Evolutionary conservation across 2,113 vertebrate genomes (phyloP).

Genomic region (Lutjanus erythropterus): DNA sequence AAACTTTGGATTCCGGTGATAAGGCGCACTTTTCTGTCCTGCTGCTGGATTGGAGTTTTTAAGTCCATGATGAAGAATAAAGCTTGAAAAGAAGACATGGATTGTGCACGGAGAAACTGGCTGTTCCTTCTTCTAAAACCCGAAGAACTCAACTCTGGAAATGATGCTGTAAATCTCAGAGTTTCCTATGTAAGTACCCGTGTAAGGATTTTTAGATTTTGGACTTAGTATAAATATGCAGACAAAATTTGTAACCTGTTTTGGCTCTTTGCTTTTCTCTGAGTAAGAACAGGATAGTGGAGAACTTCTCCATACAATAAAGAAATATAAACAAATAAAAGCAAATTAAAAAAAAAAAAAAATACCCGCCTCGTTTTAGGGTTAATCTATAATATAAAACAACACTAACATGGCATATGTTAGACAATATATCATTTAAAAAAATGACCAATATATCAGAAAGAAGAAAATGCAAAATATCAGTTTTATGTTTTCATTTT

Average conservation of each 20-base stretch:
- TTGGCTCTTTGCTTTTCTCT: background rate
- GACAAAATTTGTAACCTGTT: too few relatives aligned
- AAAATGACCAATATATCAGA: background rate
- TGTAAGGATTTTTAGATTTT: background rate
- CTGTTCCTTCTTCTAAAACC: slow-evolving; percentile 59
- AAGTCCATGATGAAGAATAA: slow-evolving; percentile 46
- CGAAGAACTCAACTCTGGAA: slow-evolving; percentile 70
- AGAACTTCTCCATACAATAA: background rate
- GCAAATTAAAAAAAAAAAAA: too few relatives aligned
- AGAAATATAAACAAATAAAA: background rate
- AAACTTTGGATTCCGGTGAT: slow-evolving; percentile 50
- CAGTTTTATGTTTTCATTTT: background rate
- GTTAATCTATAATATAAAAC: background rate
- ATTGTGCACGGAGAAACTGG: slow-evolving; percentile 67
- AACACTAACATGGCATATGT: background rate
- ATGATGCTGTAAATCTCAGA: slow-evolving; percentile 77
- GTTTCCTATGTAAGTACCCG: slow-evolving; percentile 82
- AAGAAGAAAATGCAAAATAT: background rate
- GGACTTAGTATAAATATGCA: too few relatives aligned
- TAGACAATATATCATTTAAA: too few relatives aligned
- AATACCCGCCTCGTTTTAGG: background rate
- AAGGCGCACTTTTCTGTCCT: slow-evolving; percentile 19
- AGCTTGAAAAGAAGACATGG: slow-evolving; percentile 72
- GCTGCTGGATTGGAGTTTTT: slow-evolving; percentile 54
- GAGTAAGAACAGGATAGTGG: background rate